These are phyloP conservation scores for Vanessa atalanta DNA, from an alignment of 1,140 invertebrate species.

Conservation along the genomic window DNA sequence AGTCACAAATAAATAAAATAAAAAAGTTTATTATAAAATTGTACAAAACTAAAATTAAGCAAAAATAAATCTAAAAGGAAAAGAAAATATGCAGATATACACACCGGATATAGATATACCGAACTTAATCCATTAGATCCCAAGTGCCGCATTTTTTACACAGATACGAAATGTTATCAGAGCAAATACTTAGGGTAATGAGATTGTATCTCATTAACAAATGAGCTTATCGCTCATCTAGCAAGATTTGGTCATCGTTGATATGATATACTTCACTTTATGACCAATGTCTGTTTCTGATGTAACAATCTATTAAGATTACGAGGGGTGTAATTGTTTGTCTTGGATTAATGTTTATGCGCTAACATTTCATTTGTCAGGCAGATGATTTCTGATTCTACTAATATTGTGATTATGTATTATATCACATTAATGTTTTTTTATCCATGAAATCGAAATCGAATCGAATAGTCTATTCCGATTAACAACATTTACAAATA, in stretches of 20 bases:
- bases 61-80: no score
- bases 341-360: background rate
- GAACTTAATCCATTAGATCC: slow-evolving; percentile 23
- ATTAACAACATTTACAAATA: no score
- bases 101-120: background rate
- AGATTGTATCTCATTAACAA: slow-evolving; percentile 34
- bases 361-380: background rate
- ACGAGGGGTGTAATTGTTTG: background rate
- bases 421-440: no score
- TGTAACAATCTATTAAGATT: slow-evolving; percentile 12
- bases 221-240: slow-evolving; percentile 29
- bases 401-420: no score
- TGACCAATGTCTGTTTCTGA: slow-evolving; percentile 31
- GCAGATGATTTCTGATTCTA: no score
- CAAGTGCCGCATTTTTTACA: slow-evolving; percentile 23
- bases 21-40: no score
- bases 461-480: no score
- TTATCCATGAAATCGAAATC: no score
- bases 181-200: slow-evolving; percentile 33
- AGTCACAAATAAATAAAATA: no score
- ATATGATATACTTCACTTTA: slow-evolving; percentile 15
- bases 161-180: slow-evolving; percentile 18
- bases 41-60: no score
- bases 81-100: no score
- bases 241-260: slow-evolving; percentile 31